Base-by-base conservation (phyloP, 1,140 invertebrate species). In the Nilaparvata lugens region DNA sequence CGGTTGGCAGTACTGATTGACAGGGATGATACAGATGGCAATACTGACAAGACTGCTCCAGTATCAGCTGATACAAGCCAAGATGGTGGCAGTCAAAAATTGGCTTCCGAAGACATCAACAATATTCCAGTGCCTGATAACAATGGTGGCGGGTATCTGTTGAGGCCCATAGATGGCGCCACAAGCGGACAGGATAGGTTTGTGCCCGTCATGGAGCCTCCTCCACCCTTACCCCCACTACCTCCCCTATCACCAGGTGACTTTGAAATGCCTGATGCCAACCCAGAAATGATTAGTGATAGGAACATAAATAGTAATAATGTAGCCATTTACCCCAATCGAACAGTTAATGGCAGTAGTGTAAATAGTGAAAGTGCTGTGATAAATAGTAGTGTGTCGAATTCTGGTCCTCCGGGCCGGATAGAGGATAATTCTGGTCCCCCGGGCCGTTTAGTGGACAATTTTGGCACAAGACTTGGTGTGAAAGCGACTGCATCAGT, bases 1-100 rank as follows among this genome's bases (percentile, higher is more conserved):
- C 82, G 82, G 66, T 68, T 87, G 4, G 79, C 87, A 70, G 84
- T 82, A 70, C 77, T 84, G 19, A 73, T 83, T 59, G 80, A 84
- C 55, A 79, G 78, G 60, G 79, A 79, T 59, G 80, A 84, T 55
- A 79, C 78, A 60, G 79, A 79, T 19, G 65, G 60, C 13, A 64
- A 65, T 24, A 62, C 65, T 19, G 65, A 79, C 16, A 80, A 82
- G 56, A 68, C 83, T 28, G 73, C 79, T 42, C 42, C 55, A 4
- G n/a, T n/a, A n/a, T n/a, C n/a, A n/a, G n/a, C n/a, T n/a, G 62
- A 62, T 13, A 24, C 38, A 40, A 61, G 57, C 28, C 28, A 23
- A 19, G 19, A 45, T 16, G n/a, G 48, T 16, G n/a, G 48, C 18
- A 24, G 4, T 16, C 1, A 42, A 11, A 35, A n/a, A 1, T 42